Base-by-base conservation (phyloP, 2,113 vertebrate genomes). In the Paradisaea rubra region DNA sequence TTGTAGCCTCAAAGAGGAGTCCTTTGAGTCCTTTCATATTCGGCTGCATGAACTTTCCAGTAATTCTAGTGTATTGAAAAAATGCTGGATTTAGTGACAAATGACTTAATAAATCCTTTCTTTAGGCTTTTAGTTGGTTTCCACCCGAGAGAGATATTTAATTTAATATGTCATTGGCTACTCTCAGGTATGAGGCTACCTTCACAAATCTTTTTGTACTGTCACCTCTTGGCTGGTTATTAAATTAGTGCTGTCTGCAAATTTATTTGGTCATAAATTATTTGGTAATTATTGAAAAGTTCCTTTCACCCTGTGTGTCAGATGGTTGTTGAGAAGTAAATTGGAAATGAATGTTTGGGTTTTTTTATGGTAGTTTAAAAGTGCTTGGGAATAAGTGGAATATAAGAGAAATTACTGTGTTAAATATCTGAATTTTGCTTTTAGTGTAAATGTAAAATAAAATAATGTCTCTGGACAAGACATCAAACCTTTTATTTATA, bases 51-150 rank as follows among this genome's bases (percentile, higher is more conserved):
- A 88, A 74, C 59, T 83, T 93, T 73, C 59, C 76, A 83, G 68
- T 88, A 88, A 86, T 63, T 81, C 19, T 66, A 45, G 28, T 31
- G 21, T 61, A 45, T 50, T 80, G 45, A 88, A 37, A 91, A 86
- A 89, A 87, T 31, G 15, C 39, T 69, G 37, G 7, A 23, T 80
- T 90, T 91, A 83, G 54, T 86, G 80, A 96, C 37, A 95, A 90
- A 94, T 77, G 7, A 73, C 68, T 70, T 95, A 86, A 94, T 95
- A 94, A 96, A 96, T 94, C 76, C 13, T 90, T 90, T 93, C 80
- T 52, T 83, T 63, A 73, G 86, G 56, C 76, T 95, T 88, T 90
- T 78, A 90, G 54, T 66, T 59, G 17, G 31, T 82, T 93, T 90
- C 71, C 54, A 59, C 44, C n/a, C 42, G 80, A 78, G 44, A 94